A percentile compares a stretch with the other conserved stretches of the same genome.
Evolutionary conservation across 1,140 invertebrate genomes (phyloP).

Genomic region (Saccostrea cuccullata): DNA sequence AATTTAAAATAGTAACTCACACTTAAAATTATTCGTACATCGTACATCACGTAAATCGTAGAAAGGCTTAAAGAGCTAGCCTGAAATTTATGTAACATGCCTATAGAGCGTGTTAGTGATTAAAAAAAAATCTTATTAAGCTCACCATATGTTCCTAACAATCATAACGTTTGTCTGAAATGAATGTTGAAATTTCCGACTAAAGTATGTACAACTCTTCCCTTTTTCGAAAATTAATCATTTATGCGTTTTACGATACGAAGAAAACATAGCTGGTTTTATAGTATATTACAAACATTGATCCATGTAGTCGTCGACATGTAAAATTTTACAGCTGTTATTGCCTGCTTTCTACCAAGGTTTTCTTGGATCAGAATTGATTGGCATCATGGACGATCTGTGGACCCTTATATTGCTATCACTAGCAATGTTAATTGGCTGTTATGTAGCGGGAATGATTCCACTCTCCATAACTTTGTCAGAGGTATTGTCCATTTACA

Average conservation of each 20-base stretch:
- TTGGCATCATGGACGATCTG: conserved; percentile 87
- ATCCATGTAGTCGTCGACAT: conserved; percentile 15
- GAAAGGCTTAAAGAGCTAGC: too few species aligned
- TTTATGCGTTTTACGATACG: neutral
- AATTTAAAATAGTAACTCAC: too few species aligned
- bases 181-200: neutral
- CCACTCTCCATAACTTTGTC: conserved; percentile 95
- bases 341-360: neutral
- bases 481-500: conserved; percentile 84
- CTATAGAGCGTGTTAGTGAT: too few species aligned
- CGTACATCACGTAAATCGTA: too few species aligned
- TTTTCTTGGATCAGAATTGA: neutral
- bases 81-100: too few species aligned
- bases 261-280: neutral
- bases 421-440: conserved; percentile 95
- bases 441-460: conserved; percentile 94
- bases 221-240: neutral
- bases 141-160: too few species aligned
- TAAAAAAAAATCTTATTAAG: too few species aligned
- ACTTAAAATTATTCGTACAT: too few species aligned
- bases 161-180: too few species aligned
- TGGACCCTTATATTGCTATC: conserved; percentile 88
- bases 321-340: conserved; percentile 18
- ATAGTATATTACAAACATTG: neutral
- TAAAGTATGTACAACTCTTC: neutral